Evolutionary conservation across 2,113 vertebrate species (phyloP).

Genomic region (Podarcis raffonei): DNA sequence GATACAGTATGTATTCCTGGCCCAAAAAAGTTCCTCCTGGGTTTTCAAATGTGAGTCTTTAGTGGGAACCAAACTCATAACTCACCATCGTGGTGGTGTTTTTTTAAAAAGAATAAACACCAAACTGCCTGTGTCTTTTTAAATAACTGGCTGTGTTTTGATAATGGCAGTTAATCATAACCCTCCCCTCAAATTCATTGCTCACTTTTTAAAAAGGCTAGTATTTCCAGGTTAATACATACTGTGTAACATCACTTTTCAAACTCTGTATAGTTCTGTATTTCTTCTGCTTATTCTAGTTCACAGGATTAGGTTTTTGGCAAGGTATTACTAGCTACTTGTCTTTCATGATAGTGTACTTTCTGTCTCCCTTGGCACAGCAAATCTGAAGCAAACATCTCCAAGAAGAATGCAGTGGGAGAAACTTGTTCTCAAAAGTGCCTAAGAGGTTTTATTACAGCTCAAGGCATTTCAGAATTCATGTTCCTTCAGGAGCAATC

Average conservation of each 20-base stretch:
- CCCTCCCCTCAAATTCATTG: neutral
- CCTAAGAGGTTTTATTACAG: neutral
- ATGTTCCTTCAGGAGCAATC: neutral
- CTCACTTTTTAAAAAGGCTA: neutral
- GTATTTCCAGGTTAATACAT: neutral
- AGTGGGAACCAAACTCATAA: neutral
- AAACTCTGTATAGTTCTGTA: neutral
- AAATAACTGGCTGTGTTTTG: neutral
- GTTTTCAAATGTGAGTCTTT: neutral
- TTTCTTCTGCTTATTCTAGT: neutral
- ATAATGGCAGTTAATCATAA: neutral
- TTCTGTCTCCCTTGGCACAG: neutral
- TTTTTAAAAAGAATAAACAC: neutral
- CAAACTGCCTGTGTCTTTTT: too few relatives aligned
- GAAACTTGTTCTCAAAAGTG: neutral
- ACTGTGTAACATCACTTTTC: neutral
- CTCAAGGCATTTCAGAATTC: neutral
- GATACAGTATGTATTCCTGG: neutral
- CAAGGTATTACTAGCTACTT: neutral
- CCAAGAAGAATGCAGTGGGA: neutral
- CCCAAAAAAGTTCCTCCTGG: neutral
- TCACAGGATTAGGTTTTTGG: neutral
- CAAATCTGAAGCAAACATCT: neutral
- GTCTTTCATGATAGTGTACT: neutral
- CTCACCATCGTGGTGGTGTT: neutral